Base-by-base conservation (phyloP, 2,113 vertebrate genomes). In the Loxodonta africana region DNA sequence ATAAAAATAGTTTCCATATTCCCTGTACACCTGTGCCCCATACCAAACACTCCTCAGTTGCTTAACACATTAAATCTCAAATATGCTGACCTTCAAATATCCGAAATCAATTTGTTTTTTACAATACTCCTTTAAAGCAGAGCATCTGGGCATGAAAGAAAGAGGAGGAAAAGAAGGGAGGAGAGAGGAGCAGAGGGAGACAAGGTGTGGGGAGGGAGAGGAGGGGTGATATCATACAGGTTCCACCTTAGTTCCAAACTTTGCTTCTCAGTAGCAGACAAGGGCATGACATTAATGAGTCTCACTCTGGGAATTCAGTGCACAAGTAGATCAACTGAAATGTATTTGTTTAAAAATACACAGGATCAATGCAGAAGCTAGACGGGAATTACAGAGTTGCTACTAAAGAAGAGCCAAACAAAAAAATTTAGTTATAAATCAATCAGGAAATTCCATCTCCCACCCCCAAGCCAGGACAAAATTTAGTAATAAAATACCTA, bases 401-500 rank as follows among this genome's bases (percentile, higher is more conserved):
- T 84, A n/a, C 4, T 30, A 3, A 62, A 90, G 44, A 81, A 33
- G 20, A 73, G 76, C 74, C 53, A 86, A 83, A 83, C 51, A 91
- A 80, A 84, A 83, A 90, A 17, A 33, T 15, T 37, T 7, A 33
- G 69, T 73, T 73, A 94, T 90, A 94, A 73, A 95, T 95, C 83
- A 91, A 78, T 15, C 20, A 83, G 28, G 69, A 96, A 97, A 97
- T 89, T 96, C 65, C 41, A 91, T 77, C 60, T 95, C 57, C 78
- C 9, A 76, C 5, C 20, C 86, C 37, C 67, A 63, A 14, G 17
- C 44, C 63, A 88, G n/a, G 37, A 92, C 71, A 97, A 95, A 95
- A 93, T 82, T 76, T 46, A n/a, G 69, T 87, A 85, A 95, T 95
- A 95, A 95, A 97, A 88, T 10, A 4, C 67, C 82, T 95, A 80